A percentile compares a stretch with the other conserved stretches of the same genome.
These are phyloP conservation scores for Drosophila eugracilis DNA, from an alignment of 1,140 invertebrate genomes.

Conservation along the genomic window DNA sequence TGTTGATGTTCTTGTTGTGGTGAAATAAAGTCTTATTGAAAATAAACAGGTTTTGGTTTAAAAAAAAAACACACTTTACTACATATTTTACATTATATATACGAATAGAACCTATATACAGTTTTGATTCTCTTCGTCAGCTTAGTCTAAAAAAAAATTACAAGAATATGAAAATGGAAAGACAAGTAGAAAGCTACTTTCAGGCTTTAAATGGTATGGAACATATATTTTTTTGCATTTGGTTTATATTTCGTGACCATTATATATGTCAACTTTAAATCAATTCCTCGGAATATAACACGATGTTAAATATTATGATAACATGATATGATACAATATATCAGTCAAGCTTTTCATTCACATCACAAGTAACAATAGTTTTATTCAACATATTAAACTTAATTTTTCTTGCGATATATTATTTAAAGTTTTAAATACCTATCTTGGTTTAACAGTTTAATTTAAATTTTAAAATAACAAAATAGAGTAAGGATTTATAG, in stretches of 20 bases:
- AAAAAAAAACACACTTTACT: constrained; percentile 5
- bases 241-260: not conserved
- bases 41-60: constrained; percentile 1
- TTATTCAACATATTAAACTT: not conserved
- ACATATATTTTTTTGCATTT: not conserved
- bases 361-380: not conserved
- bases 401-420: not conserved
- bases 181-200: not conserved
- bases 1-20: constrained; percentile 31
- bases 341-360: not conserved
- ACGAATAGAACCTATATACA: not conserved
- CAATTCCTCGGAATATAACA: not conserved
- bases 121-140: not conserved
- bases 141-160: constrained; percentile 7
- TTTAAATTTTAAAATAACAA: no score
- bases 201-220: not conserved
- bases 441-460: no score
- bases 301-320: not conserved
- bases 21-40: constrained; percentile 29
- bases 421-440: not conserved
- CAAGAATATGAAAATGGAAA: not conserved
- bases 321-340: not conserved
- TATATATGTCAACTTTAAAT: not conserved
- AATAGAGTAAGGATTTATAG: no score
- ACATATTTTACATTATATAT: constrained; percentile 1